These are phyloP conservation scores for Polyodon spathula DNA, from an alignment of 2,113 vertebrate species.

Conservation along the genomic window DNA sequence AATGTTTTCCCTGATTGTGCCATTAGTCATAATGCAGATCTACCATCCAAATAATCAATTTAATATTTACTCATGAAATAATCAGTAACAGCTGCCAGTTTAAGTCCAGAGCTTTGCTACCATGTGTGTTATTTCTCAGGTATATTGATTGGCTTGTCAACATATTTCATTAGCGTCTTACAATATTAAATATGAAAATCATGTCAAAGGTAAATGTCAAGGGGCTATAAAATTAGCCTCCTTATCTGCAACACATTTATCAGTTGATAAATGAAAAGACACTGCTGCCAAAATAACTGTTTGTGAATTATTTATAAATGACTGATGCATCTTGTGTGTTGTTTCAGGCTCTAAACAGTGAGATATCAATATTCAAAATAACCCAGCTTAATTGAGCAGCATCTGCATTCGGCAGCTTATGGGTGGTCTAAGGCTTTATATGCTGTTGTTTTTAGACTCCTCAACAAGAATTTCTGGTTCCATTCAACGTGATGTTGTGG, in stretches of 20 bases:
- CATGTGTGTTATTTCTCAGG: constrained; percentile 21
- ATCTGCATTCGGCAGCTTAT: constrained; percentile 4
- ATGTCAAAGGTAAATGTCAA: constrained; percentile 69
- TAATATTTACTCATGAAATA: constrained; percentile 17
- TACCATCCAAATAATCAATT: constrained; percentile 36
- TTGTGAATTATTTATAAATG: constrained; percentile 76
- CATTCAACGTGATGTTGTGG: too few species aligned
- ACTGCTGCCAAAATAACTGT: constrained; percentile 64
- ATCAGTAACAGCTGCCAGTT: constrained; percentile 33
- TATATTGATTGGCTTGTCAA: constrained; percentile 27
- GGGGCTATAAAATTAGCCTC: constrained; percentile 57
- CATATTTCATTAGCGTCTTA: constrained; percentile 45
- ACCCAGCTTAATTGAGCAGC: constrained; percentile 62
- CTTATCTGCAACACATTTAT: constrained; percentile 61
- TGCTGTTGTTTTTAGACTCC: background rate
- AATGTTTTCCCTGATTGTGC: constrained; percentile 23
- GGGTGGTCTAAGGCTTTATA: constrained; percentile 7
- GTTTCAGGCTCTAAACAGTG: constrained; percentile 69
- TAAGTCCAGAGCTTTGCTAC: constrained; percentile 29
- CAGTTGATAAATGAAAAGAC: constrained; percentile 67
- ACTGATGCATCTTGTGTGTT: constrained; percentile 61
- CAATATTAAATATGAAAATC: constrained; percentile 63
- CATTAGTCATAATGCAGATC: constrained; percentile 43
- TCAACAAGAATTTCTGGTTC: too few species aligned
- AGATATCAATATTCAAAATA: constrained; percentile 73